Evolutionary conservation across 2,888 invertebrate genomes (phyloP).

Genomic region (Lepidochrysops patricia): DNA sequence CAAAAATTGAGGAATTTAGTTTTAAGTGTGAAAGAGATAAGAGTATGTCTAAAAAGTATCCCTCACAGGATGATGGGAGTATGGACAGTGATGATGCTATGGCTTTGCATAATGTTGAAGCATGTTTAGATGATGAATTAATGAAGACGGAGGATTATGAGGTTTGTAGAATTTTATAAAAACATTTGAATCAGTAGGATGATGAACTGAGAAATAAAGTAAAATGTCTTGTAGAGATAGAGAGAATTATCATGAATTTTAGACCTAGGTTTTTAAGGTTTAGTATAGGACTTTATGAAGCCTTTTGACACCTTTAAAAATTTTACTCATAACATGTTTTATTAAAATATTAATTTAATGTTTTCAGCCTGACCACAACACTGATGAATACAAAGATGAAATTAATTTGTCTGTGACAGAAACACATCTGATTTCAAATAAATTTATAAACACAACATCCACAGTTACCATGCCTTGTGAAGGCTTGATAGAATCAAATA

Average conservation of each 20-base stretch:
- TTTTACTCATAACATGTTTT: no score
- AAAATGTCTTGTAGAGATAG: no score
- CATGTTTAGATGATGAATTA: conserved; percentile 47
- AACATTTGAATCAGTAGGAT: no score
- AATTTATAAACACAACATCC: conserved; percentile 53
- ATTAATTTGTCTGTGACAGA: conserved; percentile 47
- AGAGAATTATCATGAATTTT: no score
- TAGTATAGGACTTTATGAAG: no score
- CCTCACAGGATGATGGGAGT: conserved; percentile 46
- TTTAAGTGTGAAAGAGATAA: conserved; percentile 43
- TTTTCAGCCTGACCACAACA: conserved; percentile 20
- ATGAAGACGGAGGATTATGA: conserved; percentile 41
- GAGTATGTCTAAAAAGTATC: conserved; percentile 43
- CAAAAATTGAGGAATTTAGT: conserved; percentile 22
- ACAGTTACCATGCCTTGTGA: conserved; percentile 47
- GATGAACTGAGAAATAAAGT: no score
- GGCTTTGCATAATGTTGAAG: conserved; percentile 53
- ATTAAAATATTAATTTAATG: conserved; percentile 15
- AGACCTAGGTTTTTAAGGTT: no score
- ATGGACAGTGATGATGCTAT: conserved; percentile 53
- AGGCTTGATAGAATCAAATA: conserved; percentile 47
- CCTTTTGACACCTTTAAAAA: no score
- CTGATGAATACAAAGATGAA: conserved; percentile 45
- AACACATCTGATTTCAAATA: conserved; percentile 58
- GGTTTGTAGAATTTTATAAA: conserved; percentile 30